Evolutionary conservation across 1,140 invertebrate species (phyloP), one percentile per base, ranked within the genome.

Genomic region (Apis florea): DNA sequence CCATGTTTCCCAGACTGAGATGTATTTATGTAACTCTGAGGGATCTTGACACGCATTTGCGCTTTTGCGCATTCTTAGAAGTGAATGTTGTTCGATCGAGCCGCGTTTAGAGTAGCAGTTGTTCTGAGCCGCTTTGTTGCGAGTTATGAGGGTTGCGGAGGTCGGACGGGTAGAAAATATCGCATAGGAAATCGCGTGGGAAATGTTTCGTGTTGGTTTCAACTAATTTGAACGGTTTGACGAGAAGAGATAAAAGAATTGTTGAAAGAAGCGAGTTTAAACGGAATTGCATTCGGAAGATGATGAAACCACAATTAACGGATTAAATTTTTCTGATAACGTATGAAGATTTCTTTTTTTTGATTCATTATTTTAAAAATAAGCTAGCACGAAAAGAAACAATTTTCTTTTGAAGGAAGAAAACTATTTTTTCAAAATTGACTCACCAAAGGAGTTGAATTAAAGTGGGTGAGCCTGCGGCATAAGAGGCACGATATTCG

Each of bases 401-500:
- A 19, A 24, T 49, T n/a, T 47, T 15, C 12, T 4, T 8, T 47
- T 2, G 13, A 40, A 19, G 47, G 5, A 21, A 59, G 24, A 59
- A 24, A n/a, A n/a, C n/a, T 40, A 5, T 5, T 6, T 40, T 47
- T 4, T 9, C 1, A 24, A 69, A 51, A 53, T 53, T 69, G 53
- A 24, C 19, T 53, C n/a, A 10, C 10, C 10, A 24, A n/a, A 31
- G 64, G 63, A 70, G 72, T 85, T 21, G 74, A 85, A 86, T 79
- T 79, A 58, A 81, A 75, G 67, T 9, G 72, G 64, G 15, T 64
- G n/a, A 54, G 51, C 56, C 75, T 72, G 83, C 53, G 59, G 71
- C 47, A 73, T 51, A 26, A 83, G 85, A 83, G 85, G 89, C 85
- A 90, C 84, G 89, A 89, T 91, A 91, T 91, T 85, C 87, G 83